A percentile compares a stretch with the other conserved stretches of the same genome.
phyloP scores from a whole-genome alignment of 2,888 invertebrate species.

The Macrostomum cliftonense region DNA sequence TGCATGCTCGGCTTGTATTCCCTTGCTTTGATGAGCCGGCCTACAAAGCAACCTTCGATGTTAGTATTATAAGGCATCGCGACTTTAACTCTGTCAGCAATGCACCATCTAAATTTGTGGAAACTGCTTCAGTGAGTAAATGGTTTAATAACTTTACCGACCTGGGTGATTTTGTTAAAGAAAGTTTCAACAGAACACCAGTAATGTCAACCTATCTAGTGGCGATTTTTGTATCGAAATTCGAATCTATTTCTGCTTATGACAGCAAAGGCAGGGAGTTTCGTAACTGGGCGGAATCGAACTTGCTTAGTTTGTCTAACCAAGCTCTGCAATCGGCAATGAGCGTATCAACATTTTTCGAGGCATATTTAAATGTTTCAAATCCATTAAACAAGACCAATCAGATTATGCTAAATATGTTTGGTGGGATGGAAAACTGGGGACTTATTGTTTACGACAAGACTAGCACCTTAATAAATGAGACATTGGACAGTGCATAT shows the following conservation, averaged over 20 bases:
- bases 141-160: no score
- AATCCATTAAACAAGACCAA: conserved; percentile 12
- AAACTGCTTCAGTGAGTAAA: no score
- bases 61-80: conserved; percentile 46
- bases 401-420: conserved; percentile 32
- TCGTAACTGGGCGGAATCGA: no score
- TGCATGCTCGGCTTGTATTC: conserved; percentile 70
- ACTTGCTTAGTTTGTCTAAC: no score
- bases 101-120: no score
- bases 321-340: not conserved
- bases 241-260: conserved; percentile 10
- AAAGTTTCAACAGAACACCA: conserved; percentile 23
- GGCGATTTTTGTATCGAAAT: conserved; percentile 29
- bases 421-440: conserved; percentile 38
- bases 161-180: conserved; percentile 11
- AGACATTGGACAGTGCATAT: conserved; percentile 15
- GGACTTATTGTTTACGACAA: conserved; percentile 34
- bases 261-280: not conserved
- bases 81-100: no score
- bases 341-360: conserved; percentile 26
- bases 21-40: conserved; percentile 79
- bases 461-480: conserved; percentile 6
- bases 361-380: conserved; percentile 23
- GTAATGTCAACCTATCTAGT: conserved; percentile 31
- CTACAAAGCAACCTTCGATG: conserved; percentile 63